phyloP scores from a whole-genome alignment of 1,140 invertebrate species.

The Melipona quadrifasciata region DNA sequence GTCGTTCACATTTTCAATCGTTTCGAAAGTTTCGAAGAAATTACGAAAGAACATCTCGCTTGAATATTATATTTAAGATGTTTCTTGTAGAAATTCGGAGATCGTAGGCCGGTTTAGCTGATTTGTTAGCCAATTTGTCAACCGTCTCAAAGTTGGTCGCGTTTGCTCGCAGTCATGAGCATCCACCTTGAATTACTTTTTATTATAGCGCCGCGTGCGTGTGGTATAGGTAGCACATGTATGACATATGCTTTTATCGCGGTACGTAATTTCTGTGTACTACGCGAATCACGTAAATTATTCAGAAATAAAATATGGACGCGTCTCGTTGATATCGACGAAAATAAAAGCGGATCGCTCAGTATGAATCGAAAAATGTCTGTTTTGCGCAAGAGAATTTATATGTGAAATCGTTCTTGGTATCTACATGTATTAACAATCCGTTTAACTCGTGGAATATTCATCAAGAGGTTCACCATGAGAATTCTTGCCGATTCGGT shows the following conservation, averaged over 20 bases:
- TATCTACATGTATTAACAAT: not conserved
- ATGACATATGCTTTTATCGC: conserved; percentile 38
- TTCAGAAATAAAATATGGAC: conserved; percentile 11
- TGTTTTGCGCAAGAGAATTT: not conserved
- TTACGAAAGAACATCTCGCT: not conserved
- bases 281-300: conserved; percentile 34
- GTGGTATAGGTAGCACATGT: conserved; percentile 19
- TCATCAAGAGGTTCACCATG: not conserved
- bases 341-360: not conserved
- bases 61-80: not conserved
- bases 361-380: not conserved
- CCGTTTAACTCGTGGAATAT: not conserved
- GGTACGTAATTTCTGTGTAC: conserved; percentile 42
- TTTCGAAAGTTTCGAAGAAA: not conserved
- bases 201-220: not conserved
- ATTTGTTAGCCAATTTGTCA: not conserved
- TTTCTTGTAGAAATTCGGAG: not conserved
- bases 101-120: not conserved
- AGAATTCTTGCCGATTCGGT: not conserved
- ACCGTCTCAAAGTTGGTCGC: not conserved
- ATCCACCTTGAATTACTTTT: conserved; percentile 41
- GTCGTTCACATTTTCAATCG: not conserved
- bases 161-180: not conserved
- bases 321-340: not conserved
- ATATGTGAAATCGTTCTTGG: not conserved